phyloP scores from a whole-genome alignment of 2,797 vertebrate genomes.

The Pteropus rufus region DNA sequence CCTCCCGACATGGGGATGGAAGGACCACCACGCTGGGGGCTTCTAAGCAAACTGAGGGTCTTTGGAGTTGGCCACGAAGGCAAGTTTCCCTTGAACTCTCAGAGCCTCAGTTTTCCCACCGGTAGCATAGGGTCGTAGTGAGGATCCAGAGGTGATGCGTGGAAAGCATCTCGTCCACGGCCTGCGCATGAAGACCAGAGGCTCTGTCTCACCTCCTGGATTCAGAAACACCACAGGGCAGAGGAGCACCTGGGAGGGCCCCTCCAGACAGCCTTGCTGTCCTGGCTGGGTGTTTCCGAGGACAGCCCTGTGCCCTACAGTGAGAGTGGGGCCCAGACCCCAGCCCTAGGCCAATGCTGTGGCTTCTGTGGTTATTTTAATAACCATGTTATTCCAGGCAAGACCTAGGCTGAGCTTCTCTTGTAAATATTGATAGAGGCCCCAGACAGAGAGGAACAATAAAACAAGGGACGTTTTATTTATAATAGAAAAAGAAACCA shows the following conservation, averaged over 20 bases:
- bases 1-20: rapidly evolving
- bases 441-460: neutral
- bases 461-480: conserved; percentile 70
- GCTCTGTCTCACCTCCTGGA: neutral
- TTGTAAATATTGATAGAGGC: conserved; percentile 54
- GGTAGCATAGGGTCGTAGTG: neutral
- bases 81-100: neutral
- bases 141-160: rapidly evolving
- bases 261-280: no score
- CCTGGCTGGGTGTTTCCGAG: neutral
- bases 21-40: rapidly evolving
- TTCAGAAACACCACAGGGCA: neutral
- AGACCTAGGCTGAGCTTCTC: neutral
- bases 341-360: neutral
- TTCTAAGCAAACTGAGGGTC: neutral
- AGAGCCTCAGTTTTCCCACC: neutral
- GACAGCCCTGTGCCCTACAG: neutral
- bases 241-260: neutral
- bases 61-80: neutral
- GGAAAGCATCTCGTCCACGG: rapidly evolving
- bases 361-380: neutral
- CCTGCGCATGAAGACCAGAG: rapidly evolving
- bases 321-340: neutral
- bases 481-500: conserved; percentile 49
- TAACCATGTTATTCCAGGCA: neutral